Evolutionary conservation across 2,113 vertebrate genomes (phyloP).

Genomic region (Solea senegalensis): DNA sequence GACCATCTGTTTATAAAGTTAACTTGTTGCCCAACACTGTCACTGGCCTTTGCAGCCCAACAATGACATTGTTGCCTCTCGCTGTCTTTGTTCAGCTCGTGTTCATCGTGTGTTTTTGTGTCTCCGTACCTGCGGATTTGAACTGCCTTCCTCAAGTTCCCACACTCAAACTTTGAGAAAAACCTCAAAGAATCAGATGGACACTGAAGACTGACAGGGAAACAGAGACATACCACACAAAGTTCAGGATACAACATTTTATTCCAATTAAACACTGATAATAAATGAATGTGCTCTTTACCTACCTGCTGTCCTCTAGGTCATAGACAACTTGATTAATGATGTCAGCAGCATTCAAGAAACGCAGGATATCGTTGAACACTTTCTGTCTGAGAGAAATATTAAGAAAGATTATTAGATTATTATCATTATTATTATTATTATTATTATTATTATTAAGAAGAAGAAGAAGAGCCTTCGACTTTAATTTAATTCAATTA

Average conservation of each 20-base stretch:
- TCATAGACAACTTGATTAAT: conserved; percentile 89
- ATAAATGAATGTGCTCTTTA: background rate
- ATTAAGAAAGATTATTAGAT: background rate
- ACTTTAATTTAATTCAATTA: too few relatives aligned
- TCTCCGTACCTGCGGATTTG: conserved; percentile 87
- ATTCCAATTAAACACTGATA: background rate
- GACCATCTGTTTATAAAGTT: background rate
- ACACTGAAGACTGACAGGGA: conserved; percentile 66
- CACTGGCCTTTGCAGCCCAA: background rate
- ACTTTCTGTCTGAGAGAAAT: conserved; percentile 84
- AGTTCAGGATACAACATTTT: background rate
- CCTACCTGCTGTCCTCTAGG: conserved; percentile 85
- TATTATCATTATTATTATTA: too few relatives aligned
- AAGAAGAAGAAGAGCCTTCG: too few relatives aligned
- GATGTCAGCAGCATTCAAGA: conserved; percentile 83
- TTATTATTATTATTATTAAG: too few relatives aligned
- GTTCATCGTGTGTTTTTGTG: background rate
- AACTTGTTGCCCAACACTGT: background rate
- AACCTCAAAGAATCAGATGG: conserved; percentile 80
- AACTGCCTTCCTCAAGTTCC: conserved; percentile 91
- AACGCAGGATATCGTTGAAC: conserved; percentile 87
- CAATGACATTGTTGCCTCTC: too few relatives aligned
- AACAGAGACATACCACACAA: background rate
- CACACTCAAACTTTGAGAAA: conserved; percentile 90
- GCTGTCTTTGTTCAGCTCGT: too few relatives aligned